Evolutionary conservation across 2,888 invertebrate species (phyloP).

Genomic region (Drosophila pseudotakahashii): DNA sequence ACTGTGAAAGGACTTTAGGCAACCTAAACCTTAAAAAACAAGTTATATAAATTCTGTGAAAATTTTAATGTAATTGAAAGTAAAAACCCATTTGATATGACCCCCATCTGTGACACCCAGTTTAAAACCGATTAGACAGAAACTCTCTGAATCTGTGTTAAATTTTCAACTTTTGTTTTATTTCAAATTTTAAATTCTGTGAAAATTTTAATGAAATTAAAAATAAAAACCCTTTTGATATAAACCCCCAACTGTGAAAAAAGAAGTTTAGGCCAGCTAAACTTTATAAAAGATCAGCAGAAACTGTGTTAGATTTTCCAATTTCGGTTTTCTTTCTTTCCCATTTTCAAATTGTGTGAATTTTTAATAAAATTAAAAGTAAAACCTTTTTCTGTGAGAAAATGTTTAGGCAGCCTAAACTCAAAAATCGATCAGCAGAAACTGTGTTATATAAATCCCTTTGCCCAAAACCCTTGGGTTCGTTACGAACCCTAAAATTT

Average conservation of each 20-base stretch:
- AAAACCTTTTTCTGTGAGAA: constrained; percentile 23
- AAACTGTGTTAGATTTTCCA: constrained; percentile 20
- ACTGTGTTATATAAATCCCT: constrained; percentile 51
- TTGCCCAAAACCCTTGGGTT: constrained; percentile 9
- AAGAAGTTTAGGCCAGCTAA: constrained; percentile 29
- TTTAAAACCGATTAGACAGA: too few species aligned
- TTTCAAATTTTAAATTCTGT: constrained; percentile 13
- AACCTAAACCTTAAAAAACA: not conserved
- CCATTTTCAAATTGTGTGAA: constrained; percentile 21
- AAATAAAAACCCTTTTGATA: constrained; percentile 13
- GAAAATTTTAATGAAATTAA: constrained; percentile 17
- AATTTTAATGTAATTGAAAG: constrained; percentile 16
- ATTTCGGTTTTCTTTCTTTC: constrained; percentile 9
- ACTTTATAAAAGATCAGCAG: constrained; percentile 13
- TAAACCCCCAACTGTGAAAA: constrained; percentile 49
- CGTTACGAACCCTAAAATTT: constrained; percentile 23
- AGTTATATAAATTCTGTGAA: constrained; percentile 3
- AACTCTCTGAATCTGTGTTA: constrained; percentile 17
- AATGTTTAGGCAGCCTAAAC: constrained; percentile 41
- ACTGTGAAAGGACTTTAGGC: constrained; percentile 7
- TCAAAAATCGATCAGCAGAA: constrained; percentile 42
- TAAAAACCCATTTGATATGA: constrained; percentile 15
- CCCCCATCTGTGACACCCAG: constrained; percentile 48
- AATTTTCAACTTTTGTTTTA: constrained; percentile 4
- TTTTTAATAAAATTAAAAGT: constrained; percentile 24